Percentiles rank a stretch among this genome's conserved stretches.
Evolutionary conservation across 2,888 invertebrate species (phyloP).

Genomic region (Adela reaumurella): DNA sequence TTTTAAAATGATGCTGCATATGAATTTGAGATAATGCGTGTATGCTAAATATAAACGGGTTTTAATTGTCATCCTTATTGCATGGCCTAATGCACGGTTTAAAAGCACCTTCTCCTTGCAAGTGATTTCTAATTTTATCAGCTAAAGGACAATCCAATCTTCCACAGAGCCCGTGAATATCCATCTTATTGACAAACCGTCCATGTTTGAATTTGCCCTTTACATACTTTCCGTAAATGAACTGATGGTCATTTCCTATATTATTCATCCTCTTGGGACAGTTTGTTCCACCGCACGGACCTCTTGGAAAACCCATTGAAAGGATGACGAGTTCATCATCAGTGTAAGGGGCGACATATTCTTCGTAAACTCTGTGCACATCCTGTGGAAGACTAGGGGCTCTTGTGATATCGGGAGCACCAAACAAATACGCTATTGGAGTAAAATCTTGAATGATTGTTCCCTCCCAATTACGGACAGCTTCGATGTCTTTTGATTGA

Average conservation of each 20-base stretch:
- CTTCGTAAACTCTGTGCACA: slow-evolving; percentile 29
- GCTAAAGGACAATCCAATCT: slow-evolving; percentile 45
- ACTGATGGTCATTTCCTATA: slow-evolving; percentile 43
- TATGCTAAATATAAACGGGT: too few species aligned
- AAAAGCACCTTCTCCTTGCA: slow-evolving; percentile 38
- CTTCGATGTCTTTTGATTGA: slow-evolving; percentile 41
- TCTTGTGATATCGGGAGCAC: slow-evolving; percentile 38
- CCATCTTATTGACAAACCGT: slow-evolving; percentile 42
- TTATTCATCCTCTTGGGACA: slow-evolving; percentile 44
- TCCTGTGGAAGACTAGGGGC: slow-evolving; percentile 30
- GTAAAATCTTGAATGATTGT: slow-evolving; percentile 36
- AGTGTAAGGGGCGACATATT: slow-evolving; percentile 40
- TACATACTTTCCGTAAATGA: slow-evolving; percentile 33
- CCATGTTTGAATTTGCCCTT: slow-evolving; percentile 44
- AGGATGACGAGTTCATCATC: slow-evolving; percentile 36
- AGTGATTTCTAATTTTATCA: slow-evolving; percentile 33
- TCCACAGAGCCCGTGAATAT: slow-evolving; percentile 46
- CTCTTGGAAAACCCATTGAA: slow-evolving; percentile 50
- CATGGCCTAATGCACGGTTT: slow-evolving; percentile 45
- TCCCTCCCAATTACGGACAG: slow-evolving; percentile 46
- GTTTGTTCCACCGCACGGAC: slow-evolving; percentile 48
- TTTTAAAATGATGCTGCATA: too few species aligned
- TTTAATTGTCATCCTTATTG: slow-evolving; percentile 33
- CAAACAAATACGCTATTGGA: slow-evolving; percentile 41
- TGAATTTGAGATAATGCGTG: too few species aligned